Percentiles rank a stretch among this genome's conserved stretches.
phyloP scores from a whole-genome alignment of 2,888 invertebrate genomes.

The Clitarchus hookeri region DNA sequence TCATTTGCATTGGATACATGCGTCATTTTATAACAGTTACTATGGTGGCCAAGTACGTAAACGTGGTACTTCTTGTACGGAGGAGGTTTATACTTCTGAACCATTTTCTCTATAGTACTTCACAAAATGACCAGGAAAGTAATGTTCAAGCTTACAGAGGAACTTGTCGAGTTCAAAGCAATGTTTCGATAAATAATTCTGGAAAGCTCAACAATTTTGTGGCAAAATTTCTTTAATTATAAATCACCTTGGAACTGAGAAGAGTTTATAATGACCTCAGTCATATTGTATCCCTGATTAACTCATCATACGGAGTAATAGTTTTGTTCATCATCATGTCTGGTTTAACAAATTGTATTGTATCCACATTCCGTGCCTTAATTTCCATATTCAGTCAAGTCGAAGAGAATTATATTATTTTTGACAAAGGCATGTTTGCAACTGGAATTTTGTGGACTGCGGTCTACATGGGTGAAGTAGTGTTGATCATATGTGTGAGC shows the following conservation, averaged over 20 bases:
- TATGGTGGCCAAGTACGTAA: background rate
- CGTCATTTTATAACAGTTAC: background rate
- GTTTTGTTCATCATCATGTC: background rate
- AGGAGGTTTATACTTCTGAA: background rate
- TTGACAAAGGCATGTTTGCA: background rate
- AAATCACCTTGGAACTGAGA: background rate
- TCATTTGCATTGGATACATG: background rate
- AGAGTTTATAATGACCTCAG: background rate
- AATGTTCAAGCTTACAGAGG: too few relatives aligned
- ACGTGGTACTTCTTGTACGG: background rate
- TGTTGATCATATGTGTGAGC: background rate
- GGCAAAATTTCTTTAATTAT: background rate
- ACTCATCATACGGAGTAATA: background rate
- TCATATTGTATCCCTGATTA: background rate
- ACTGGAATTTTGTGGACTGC: background rate
- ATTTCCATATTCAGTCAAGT: background rate
- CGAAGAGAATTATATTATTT: background rate
- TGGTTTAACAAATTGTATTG: background rate
- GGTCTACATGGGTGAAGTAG: background rate
- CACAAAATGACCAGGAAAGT: too few relatives aligned
- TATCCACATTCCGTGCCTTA: background rate
- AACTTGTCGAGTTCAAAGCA: too few relatives aligned
- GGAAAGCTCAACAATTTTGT: too few relatives aligned
- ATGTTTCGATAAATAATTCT: too few relatives aligned
- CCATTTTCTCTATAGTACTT: background rate